Conservation (phyloP, 2,797 vertebrate genomes). For the Synanceia verrucosa region DNA sequence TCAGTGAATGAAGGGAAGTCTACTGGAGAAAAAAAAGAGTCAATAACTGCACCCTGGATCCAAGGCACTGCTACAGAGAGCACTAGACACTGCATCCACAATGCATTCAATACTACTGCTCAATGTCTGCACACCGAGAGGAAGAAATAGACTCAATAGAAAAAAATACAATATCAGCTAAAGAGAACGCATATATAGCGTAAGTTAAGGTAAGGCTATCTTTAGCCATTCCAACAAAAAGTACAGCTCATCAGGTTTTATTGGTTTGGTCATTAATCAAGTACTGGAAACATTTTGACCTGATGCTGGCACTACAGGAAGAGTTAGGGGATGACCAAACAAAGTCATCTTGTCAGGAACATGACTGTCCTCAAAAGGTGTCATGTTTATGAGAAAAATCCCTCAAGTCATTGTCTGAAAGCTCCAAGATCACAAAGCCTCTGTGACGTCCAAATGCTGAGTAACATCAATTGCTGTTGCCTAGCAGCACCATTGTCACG, state of each 20-base stretch:
- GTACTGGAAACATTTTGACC: neutral
- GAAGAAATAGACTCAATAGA: neutral
- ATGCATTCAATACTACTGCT: conserved; percentile 11
- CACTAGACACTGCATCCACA: conserved; percentile 38
- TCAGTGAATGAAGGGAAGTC: conserved; percentile 46
- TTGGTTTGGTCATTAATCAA: neutral
- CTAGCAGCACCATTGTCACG: no score
- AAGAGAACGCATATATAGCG: neutral
- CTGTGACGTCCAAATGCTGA: no score
- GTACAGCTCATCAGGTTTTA: neutral
- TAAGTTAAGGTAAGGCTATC: neutral
- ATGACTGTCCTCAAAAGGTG: no score
- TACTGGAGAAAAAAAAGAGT: conserved; percentile 58
- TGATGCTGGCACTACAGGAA: neutral
- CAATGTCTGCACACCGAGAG: neutral
- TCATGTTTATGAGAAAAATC: no score
- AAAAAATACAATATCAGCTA: neutral
- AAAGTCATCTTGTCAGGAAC: neutral
- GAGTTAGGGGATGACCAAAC: neutral
- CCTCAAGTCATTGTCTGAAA: no score
- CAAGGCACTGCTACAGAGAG: conserved; percentile 46
- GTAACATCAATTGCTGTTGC: no score
- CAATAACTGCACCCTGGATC: conserved; percentile 53
- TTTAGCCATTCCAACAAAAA: neutral
- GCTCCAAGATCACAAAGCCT: no score